Evolutionary conservation across 2,797 vertebrate species (phyloP).

Genomic region (Ateles fusciceps): DNA sequence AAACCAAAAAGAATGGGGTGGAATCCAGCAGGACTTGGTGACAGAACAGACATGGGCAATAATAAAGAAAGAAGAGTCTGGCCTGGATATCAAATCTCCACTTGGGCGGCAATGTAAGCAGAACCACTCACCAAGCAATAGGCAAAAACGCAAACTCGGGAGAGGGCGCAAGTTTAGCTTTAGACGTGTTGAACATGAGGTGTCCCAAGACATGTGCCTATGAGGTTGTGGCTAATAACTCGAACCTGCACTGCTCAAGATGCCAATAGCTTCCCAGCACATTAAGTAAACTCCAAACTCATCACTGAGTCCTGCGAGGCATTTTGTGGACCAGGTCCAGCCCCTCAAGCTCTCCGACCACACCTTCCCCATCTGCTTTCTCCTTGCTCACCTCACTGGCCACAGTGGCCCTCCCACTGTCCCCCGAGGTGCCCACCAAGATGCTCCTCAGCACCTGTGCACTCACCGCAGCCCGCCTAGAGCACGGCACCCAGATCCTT

Average conservation of each 20-base stretch:
- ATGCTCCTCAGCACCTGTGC: background rate
- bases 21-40: background rate
- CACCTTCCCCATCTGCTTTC: background rate
- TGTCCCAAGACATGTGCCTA: background rate
- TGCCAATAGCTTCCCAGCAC: background rate
- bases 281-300: background rate
- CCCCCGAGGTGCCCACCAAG: too few relatives aligned
- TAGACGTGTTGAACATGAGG: background rate
- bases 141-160: background rate
- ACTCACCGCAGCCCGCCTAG: background rate
- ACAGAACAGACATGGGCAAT: background rate
- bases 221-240: background rate
- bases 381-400: background rate
- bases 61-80: background rate
- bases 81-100: background rate
- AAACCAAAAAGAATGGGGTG: background rate
- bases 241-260: background rate
- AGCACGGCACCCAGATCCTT: background rate
- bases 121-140: background rate
- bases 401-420: background rate
- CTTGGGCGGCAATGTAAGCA: background rate
- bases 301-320: background rate
- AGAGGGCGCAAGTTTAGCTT: background rate
- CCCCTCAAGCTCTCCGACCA: background rate
- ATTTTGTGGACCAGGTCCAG: fast-evolving